A percentile compares a stretch with the other conserved stretches of the same genome.
Evolutionary conservation across 35 echinoderm and acorn worm genomes (phyloP).

Genomic region (Apostichopus japonicus): DNA sequence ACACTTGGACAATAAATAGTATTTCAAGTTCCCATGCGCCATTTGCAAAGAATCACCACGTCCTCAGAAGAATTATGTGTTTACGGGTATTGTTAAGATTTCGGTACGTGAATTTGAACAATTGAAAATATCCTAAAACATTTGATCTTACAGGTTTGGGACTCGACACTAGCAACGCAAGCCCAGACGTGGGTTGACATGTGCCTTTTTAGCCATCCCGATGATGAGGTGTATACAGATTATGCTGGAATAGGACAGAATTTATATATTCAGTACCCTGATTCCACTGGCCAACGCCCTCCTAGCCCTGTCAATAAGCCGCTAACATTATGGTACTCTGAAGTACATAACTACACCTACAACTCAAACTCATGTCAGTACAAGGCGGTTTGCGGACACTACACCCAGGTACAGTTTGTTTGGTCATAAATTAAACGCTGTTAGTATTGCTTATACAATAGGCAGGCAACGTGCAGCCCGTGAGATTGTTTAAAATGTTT

Average conservation of each 20-base stretch:
- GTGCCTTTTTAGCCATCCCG: background rate
- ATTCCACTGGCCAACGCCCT: background rate
- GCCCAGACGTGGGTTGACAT: background rate
- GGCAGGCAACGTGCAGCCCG: too few species aligned
- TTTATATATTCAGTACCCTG: background rate
- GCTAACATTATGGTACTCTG: background rate
- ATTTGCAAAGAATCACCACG: too few species aligned
- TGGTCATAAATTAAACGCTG: too few species aligned
- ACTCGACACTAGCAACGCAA: background rate
- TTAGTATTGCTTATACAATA: too few species aligned
- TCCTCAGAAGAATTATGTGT: too few species aligned
- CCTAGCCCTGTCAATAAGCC: background rate
- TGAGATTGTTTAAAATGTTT: too few species aligned
- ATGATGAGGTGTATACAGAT: background rate
- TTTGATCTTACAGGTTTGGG: background rate
- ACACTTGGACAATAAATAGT: too few species aligned
- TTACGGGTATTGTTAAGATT: too few species aligned
- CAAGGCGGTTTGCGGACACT: background rate
- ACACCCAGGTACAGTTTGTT: constrained; percentile 1
- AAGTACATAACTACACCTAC: background rate
- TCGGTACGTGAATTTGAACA: too few species aligned
- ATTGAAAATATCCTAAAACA: background rate
- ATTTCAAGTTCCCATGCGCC: too few species aligned
- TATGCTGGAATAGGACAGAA: constrained; percentile 26
- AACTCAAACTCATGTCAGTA: background rate